These are phyloP conservation scores for Esox niger DNA, from an alignment of 2,113 vertebrate genomes.

Conservation along the genomic window DNA sequence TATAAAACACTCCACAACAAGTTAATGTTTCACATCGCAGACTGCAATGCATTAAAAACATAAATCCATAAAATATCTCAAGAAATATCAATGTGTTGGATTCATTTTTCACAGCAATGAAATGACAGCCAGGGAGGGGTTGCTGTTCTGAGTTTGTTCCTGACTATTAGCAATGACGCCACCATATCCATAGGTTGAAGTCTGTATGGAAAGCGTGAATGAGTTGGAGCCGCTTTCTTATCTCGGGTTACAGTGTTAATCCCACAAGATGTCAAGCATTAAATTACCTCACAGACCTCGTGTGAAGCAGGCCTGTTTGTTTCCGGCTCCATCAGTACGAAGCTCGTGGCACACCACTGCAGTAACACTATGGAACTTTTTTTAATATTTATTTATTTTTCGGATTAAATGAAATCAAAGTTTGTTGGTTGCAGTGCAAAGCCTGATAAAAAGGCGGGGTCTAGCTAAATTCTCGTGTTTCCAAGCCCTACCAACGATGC, in stretches of 20 bases:
- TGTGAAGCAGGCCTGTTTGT: not conserved
- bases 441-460: no score
- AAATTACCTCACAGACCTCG: slow-evolving; percentile 1
- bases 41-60: not conserved
- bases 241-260: not conserved
- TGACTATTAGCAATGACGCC: not conserved
- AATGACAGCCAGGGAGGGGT: not conserved
- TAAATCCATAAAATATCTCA: not conserved
- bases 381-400: no score
- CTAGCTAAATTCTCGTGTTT: no score
- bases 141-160: not conserved
- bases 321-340: not conserved
- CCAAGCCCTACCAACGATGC: no score
- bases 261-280: slow-evolving; percentile 3
- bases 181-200: not conserved
- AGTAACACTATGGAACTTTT: no score
- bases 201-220: not conserved
- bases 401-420: no score
- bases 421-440: no score
- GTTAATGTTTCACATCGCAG: not conserved
- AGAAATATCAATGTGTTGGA: not conserved
- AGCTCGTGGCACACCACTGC: no score
- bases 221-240: not conserved
- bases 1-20: not conserved
- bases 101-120: no score